phyloP scores from a whole-genome alignment of 37 sponge, comb jelly and placozoan genomes.

The Chondrilla cf. caribensis region DNA sequence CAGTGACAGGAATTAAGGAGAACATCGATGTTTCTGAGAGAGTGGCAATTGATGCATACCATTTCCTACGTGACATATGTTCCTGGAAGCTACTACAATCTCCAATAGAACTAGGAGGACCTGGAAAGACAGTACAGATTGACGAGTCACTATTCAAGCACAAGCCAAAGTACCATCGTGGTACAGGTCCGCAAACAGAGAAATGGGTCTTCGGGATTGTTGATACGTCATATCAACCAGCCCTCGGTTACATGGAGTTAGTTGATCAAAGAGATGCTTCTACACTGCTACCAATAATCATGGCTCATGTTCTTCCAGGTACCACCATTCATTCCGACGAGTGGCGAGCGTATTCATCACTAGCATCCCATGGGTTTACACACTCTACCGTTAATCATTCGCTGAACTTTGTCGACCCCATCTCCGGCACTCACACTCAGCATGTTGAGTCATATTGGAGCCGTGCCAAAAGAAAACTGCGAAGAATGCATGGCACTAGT shows the following conservation, averaged over 20 bases:
- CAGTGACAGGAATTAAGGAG: not conserved
- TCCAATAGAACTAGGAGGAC: not conserved
- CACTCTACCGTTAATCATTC: slow-evolving; percentile 27
- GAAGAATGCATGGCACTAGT: slow-evolving; percentile 17
- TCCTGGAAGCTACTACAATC: not conserved
- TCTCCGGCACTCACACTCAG: slow-evolving; percentile 7
- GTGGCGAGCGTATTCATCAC: slow-evolving; percentile 15
- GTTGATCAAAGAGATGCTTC: not conserved
- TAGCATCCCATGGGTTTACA: not conserved
- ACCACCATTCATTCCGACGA: slow-evolving; percentile 8
- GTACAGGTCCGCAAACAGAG: not conserved
- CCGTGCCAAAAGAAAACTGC: slow-evolving; percentile 9
- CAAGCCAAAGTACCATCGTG: slow-evolving; percentile 31
- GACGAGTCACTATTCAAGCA: slow-evolving; percentile 11
- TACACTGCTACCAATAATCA: slow-evolving; percentile 15
- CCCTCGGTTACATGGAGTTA: slow-evolving; percentile 16
- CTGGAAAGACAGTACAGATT: not conserved
- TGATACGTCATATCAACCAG: slow-evolving; percentile 1
- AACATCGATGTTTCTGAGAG: not conserved
- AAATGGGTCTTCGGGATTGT: slow-evolving; percentile 27
- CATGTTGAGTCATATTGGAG: slow-evolving; percentile 29
- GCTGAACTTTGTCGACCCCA: slow-evolving; percentile 11
- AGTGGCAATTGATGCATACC: not conserved
- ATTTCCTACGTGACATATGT: not conserved
- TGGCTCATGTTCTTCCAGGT: slow-evolving; percentile 1